These are phyloP conservation scores for Hyles lineata DNA, from an alignment of 2,888 invertebrate genomes.

Conservation along the genomic window DNA sequence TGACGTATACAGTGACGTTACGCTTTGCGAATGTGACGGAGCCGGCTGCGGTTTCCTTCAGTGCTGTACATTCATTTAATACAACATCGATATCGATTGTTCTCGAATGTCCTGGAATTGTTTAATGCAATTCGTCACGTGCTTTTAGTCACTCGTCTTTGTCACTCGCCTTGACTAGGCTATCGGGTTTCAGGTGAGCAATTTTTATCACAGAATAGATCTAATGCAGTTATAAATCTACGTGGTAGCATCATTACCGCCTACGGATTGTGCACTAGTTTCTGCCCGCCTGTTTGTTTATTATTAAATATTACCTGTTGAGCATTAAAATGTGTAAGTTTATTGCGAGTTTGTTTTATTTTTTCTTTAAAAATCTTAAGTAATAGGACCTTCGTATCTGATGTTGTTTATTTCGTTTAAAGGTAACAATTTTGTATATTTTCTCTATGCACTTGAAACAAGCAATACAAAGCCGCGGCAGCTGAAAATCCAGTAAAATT, in stretches of 20 bases:
- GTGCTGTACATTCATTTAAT: slow-evolving; percentile 43
- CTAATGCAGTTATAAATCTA: slow-evolving; percentile 13
- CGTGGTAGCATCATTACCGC: neutral
- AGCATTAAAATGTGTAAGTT: neutral
- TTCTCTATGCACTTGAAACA: neutral
- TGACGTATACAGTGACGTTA: slow-evolving; percentile 55
- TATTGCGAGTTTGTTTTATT: too few species aligned
- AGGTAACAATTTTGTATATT: too few species aligned
- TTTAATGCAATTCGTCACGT: neutral
- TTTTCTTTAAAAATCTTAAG: too few species aligned
- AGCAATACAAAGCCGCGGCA: neutral
- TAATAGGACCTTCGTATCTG: too few species aligned
- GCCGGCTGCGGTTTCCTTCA: slow-evolving; percentile 46
- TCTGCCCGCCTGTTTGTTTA: neutral
- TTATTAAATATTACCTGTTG: neutral
- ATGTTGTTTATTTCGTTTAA: too few species aligned
- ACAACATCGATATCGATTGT: slow-evolving; percentile 49
- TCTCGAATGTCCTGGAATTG: neutral
- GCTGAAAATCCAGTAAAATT: too few species aligned
- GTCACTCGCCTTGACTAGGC: slow-evolving; percentile 38
- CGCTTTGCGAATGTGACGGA: slow-evolving; percentile 45
- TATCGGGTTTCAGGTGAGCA: slow-evolving; percentile 52
- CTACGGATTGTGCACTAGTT: neutral
- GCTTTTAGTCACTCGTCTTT: slow-evolving; percentile 40
- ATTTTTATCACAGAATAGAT: slow-evolving; percentile 41